phyloP scores from a whole-genome alignment of 2,113 vertebrate genomes.

The Sinocyclocheilus grahami region DNA sequence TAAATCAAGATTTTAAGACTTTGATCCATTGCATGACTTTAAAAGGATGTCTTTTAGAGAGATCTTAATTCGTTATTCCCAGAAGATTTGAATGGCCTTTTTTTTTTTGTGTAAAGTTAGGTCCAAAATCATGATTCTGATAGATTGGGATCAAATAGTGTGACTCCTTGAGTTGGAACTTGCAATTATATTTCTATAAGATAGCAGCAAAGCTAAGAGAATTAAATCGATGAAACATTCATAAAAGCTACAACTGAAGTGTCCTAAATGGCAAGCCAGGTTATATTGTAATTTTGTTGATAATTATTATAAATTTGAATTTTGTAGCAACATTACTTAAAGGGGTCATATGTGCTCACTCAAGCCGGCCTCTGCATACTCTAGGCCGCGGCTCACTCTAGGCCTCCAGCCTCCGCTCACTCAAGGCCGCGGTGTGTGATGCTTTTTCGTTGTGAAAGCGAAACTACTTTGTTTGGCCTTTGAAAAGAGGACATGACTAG shows the following conservation, averaged over 20 bases:
- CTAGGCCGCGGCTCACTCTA: no score
- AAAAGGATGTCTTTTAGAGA: no score
- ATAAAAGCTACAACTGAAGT: neutral
- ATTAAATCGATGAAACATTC: neutral
- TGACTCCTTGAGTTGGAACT: neutral
- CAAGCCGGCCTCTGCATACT: no score
- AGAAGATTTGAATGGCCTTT: neutral
- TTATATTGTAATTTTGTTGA: neutral
- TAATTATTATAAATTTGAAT: neutral
- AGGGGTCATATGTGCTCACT: no score
- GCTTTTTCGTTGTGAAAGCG: no score
- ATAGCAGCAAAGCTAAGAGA: neutral
- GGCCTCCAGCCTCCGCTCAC: no score
- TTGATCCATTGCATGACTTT: no score
- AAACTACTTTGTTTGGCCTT: no score
- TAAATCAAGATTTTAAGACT: neutral
- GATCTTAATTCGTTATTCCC: neutral
- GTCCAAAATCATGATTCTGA: neutral
- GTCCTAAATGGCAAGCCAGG: neutral
- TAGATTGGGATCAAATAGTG: neutral
- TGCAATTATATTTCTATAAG: neutral
- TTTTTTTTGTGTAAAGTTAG: neutral
- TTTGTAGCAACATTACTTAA: neutral
- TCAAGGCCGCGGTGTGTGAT: no score
- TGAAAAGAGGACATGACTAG: no score